These are phyloP conservation scores for Bubo bubo DNA, from an alignment of 2,113 vertebrate species.

Conservation along the genomic window DNA sequence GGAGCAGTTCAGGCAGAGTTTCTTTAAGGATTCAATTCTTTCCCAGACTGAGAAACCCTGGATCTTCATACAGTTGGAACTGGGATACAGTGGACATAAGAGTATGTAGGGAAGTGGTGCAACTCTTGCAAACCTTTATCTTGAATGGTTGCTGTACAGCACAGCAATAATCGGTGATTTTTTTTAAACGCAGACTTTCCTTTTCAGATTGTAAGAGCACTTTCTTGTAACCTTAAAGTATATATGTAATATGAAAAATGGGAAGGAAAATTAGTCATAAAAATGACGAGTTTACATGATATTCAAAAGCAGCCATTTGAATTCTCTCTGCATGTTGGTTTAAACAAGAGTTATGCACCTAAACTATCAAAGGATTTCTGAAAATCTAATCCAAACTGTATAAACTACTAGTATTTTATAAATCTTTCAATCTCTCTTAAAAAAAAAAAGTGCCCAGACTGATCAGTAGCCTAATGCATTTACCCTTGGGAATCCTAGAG, in stretches of 20 bases:
- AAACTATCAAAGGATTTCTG: neutral
- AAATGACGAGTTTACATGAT: neutral
- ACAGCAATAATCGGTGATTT: neutral
- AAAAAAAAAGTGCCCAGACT: neutral
- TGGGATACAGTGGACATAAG: accelerated
- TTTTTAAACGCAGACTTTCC: neutral
- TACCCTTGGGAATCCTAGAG: neutral
- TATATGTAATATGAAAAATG: neutral
- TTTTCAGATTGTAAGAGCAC: neutral
- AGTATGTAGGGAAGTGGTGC: neutral
- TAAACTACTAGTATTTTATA: neutral
- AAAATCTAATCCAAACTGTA: neutral
- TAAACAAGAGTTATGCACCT: neutral
- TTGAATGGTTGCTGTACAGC: neutral
- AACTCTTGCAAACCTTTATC: neutral
- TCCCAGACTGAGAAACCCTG: neutral
- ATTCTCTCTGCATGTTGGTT: neutral
- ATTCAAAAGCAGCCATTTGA: neutral
- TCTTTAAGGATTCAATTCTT: neutral
- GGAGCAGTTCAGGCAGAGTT: neutral
- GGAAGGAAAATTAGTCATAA: neutral
- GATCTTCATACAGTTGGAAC: neutral
- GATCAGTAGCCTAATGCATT: slow-evolving; percentile 29
- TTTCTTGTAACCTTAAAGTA: neutral
- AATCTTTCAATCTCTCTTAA: neutral